Evolutionary conservation across 2,113 vertebrate species (phyloP).

Genomic region (Vulpes ferrilata): DNA sequence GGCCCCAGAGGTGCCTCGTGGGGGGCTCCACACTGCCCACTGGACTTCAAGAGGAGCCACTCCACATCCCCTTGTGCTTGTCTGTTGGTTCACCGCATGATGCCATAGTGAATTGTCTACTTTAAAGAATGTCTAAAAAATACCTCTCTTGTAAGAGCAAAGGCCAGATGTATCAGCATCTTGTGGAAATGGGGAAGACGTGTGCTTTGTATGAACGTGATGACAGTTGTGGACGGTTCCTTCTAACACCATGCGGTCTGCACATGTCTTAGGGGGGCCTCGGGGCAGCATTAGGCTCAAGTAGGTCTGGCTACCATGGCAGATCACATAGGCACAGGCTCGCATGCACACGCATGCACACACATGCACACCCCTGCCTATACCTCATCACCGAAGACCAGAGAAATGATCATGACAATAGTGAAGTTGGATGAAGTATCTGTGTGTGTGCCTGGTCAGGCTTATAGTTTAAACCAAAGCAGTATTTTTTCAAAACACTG

Average conservation of each 20-base stretch:
- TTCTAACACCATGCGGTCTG: fast-evolving
- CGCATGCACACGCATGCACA: background rate
- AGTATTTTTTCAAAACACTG: background rate
- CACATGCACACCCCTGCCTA: background rate
- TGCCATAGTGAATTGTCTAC: background rate
- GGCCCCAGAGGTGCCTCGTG: background rate
- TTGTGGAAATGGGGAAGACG: background rate
- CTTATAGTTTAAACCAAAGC: background rate
- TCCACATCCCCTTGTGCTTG: background rate
- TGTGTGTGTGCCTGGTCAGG: too few species aligned
- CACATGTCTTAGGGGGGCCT: fast-evolving
- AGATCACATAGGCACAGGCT: background rate
- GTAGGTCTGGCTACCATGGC: fast-evolving
- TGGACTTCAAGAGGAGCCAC: background rate
- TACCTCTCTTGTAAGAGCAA: background rate
- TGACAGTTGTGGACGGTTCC: fast-evolving
- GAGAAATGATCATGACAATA: background rate
- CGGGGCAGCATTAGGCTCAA: fast-evolving
- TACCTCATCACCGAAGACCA: background rate
- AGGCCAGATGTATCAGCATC: fast-evolving
- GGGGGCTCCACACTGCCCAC: background rate
- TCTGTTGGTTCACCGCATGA: fast-evolving
- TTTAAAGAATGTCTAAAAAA: background rate
- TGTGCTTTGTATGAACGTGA: fast-evolving
- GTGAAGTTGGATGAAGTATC: background rate